These are phyloP conservation scores for Diaperis boleti DNA, from an alignment of 2,888 invertebrate species.

Conservation along the genomic window DNA sequence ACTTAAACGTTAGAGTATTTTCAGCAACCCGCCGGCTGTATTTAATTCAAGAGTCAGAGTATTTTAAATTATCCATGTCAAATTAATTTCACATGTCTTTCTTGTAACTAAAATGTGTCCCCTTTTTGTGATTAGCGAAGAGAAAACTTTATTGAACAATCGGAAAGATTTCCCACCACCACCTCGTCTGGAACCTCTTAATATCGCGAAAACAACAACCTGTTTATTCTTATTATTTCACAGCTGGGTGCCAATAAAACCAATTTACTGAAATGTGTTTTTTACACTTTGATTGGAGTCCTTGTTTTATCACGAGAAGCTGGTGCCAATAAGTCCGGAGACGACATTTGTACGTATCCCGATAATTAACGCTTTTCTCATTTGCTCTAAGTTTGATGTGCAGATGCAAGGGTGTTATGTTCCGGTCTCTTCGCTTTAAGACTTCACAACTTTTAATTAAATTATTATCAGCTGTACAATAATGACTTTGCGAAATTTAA, in stretches of 20 bases:
- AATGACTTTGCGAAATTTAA: no score
- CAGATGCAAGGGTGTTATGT: neutral
- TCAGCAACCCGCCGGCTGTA: no score
- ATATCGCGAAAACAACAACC: neutral
- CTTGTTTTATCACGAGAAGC: constrained; percentile 8
- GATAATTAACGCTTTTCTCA: constrained; percentile 10
- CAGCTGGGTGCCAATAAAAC: constrained; percentile 3
- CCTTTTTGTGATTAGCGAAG: no score
- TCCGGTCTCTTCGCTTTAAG: neutral
- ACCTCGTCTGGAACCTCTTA: no score
- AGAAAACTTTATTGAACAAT: no score
- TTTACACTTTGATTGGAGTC: constrained; percentile 7
- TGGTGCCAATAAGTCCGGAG: constrained; percentile 24
- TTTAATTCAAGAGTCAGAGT: no score
- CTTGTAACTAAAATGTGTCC: no score
- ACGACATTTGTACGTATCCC: constrained; percentile 8
- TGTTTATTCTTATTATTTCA: neutral
- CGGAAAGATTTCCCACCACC: no score
- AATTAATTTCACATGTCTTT: no score
- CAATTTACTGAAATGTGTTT: neutral
- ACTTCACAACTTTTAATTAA: neutral
- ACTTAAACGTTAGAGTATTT: no score
- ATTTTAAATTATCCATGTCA: no score
- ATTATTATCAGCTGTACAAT: no score
- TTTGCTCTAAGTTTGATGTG: neutral